Evolutionary conservation across 2,888 invertebrate genomes (phyloP), one percentile per base, ranked within the genome.

Genomic region (Melinopterus prodromus): DNA sequence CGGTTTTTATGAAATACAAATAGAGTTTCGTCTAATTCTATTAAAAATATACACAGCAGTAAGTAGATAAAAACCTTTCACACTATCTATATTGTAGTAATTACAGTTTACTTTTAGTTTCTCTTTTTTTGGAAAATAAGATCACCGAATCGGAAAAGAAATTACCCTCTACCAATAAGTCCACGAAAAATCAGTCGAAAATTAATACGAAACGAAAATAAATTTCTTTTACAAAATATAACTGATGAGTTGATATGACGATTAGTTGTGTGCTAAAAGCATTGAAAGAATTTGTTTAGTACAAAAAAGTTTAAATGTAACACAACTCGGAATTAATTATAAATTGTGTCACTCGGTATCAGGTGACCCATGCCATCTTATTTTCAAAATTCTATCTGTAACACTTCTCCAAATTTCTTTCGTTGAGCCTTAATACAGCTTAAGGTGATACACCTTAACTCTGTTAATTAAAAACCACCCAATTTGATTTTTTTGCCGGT

Each of bases 11-110:
- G 26, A 26, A 26, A 38, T 69, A 35, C 53, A 71, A 53, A 69
- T 35, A 80, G 36, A 37, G 37, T 37, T 80, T 74, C 15, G 69
- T 15, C 70, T 16, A 76, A 79, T 53, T 76, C 16, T 36, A 71
- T 77, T 71, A 69, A 79, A 74, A 79, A 69, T 53, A 37, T 76
- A 70, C 37, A 72, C 53, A 53, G 12, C 53, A 12, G 53, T 53
- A 53, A 53, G 53, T 53, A 53, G 53, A 53, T 53, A 53, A 53
- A 53, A 53, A 53, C 7, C 35, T 78, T 78, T 69, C 53, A 72
- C 16, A 78, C 74, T 70, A 37, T 26, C 69, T 69, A 78, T 38
- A 78, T 76, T 74, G 16, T 75, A n/a, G 9, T 36, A 78, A 14
- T 35, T 69, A 70, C 69, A 69, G 26, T 78, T 69, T 15, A 7